Base-by-base conservation (phyloP, 92 coral and sea anemone genomes). In the Anthopleura xanthogrammica region DNA sequence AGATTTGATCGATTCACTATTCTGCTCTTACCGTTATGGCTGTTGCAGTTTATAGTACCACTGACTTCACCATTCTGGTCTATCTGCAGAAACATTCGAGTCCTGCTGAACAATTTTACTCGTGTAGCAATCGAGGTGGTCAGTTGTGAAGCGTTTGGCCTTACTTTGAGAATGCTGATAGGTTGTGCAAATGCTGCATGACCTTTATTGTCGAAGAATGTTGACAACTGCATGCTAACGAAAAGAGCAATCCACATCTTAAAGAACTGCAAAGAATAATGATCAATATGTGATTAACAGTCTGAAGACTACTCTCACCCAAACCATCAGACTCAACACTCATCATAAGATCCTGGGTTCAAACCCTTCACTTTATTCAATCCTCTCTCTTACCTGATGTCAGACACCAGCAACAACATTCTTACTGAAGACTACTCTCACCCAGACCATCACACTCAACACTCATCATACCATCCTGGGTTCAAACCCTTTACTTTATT, bases 51-150 rank as follows among this genome's bases (percentile, higher is more conserved):
- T 14, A 39, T 0, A 3, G 83, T 85, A 39, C 91, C 91, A 16
- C 79, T 74, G 41, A 88, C 88, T 20, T 58, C 16, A 3, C 91
- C 91, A 75, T 85, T 81, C 41, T 17, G 41, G 54, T 76, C 62
- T 68, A 88, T 88, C 64, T 80, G 88, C 23, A 88, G 82, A 77
- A 85, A 85, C 16, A 75, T 60, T 40, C 76, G 78, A 4, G 91
- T 80, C 64, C 77, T 88, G 8, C 85, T 80, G 70, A 52, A 76
- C 41, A 88, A 71, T 73, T 76, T 78, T 8, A 68, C 72, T 5
- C 19, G 23, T 41, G 56, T 22, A 5, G 7, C 52, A 22, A 50
- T 77, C 60, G 80, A 43, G 12, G 16, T 50, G 16, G 80, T 12
- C 64, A 50, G 41, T 54, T 8, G 58, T 12, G 40, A 16, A 23